Base-by-base conservation (phyloP, 2,797 vertebrate genomes). In the Poecilia picta region DNA sequence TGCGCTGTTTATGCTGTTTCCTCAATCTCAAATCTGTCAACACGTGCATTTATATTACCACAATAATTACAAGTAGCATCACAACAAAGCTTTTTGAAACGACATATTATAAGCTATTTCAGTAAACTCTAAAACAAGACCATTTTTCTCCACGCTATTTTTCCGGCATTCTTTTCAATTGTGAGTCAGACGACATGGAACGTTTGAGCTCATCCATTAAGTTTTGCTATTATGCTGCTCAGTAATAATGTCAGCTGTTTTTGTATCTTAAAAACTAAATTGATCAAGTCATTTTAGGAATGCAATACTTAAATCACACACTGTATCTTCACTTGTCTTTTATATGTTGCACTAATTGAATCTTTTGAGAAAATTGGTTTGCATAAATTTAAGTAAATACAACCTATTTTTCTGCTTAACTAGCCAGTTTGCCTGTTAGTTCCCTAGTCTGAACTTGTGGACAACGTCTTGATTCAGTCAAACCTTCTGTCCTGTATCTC, bases 51-150 rank as follows among this genome's bases (percentile, higher is more conserved):
- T 15, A 78, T 8, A 68, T 18, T 45, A 57, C 71, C 62, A 7
- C 16, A 43, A 25, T 3, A 75, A 70, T 81, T 43, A 43, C 33
- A 23, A 18, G 18, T 43, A 81, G 55, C 4, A 43, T 13, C 33
- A 51, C 28, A 20, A 41, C 4, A 73, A 68, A 66, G 51, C 68
- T 72, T 51, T 66, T 72, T 70, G 31, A 85, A 79, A 46, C 62
- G n/a, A n/a, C 23, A 70, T 55, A 79, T 72, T n/a, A 72, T 39
- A 28, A 77, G 71, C 45, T 49, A 64, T 72, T 74, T 45, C 70
- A 28, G 49, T 36, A 20, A 75, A 72, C n/a, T 57, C 57, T 76
- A 11, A 78, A 64, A 28, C n/a, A 33, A 20, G 31, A 11, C 15
- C 20, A 73, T 70, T 75, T 33, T 0, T 10, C 18, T 73, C 11